Base-by-base conservation (phyloP, 2,888 invertebrate species). In the Eustalomyia histrio region DNA sequence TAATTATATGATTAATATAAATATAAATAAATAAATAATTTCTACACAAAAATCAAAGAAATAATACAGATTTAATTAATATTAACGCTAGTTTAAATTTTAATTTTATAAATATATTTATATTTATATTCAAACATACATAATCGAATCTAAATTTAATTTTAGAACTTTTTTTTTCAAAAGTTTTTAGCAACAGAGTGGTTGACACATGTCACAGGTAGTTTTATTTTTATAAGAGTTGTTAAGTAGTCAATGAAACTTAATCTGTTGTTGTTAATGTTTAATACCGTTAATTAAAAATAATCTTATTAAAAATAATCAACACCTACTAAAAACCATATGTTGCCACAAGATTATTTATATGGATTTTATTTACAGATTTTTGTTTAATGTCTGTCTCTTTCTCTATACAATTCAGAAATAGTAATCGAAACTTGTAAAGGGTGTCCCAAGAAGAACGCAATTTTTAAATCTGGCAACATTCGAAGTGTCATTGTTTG, bases 201-300 rank as follows among this genome's bases (percentile, higher is more conserved):
- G 39, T 39, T 47, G 43, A 47, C 43, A 47, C 43, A 47, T 47
- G 43, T 47, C 43, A 47, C 14, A 47, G n/a, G n/a, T 47, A 29
- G 29, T n/a, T 47, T 47, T n/a, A 0, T 2, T 47, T 47, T n/a
- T n/a, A 47, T n/a, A 47, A n/a, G 12, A 47, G n/a, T 47, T 47
- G n/a, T 47, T 47, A 47, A 47, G 43, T 47, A 39, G 9, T 29
- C 7, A 29, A 6, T 65, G 65, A 60, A 81, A 78, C 69, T 50
- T 73, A 60, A 76, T 74, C 60, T 76, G 76, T 47, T 80, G 63
- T 21, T 67, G 39, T 39, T 43, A 72, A 67, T 63, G 58, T 43
- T 81, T 74, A 81, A 81, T 76, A 55, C 69, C 65, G 76, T 80
- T 80, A 80, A 80, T 80, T 80, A 76, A 53, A 80, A 67, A 33